These are phyloP conservation scores for Poecilia wingei DNA, from an alignment of 2,797 vertebrate genomes.

Conservation along the genomic window DNA sequence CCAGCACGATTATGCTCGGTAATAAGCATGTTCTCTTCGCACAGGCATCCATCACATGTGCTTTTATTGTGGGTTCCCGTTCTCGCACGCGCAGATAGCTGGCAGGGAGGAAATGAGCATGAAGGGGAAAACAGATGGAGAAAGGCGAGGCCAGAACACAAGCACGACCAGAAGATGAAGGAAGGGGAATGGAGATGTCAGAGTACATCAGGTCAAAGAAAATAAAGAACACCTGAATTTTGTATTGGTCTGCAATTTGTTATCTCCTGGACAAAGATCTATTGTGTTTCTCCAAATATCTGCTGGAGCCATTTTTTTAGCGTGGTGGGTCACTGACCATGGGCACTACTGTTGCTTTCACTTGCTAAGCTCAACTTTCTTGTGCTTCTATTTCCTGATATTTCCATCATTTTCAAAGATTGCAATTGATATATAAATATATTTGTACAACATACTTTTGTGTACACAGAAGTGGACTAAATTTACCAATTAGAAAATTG, in stretches of 20 bases:
- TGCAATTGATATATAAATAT: neutral
- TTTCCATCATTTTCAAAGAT: neutral
- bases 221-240: neutral
- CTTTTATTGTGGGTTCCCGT: constrained; percentile 15
- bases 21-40: constrained; percentile 27
- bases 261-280: neutral
- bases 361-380: neutral
- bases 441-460: no score
- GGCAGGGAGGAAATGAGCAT: constrained; percentile 50
- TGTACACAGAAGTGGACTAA: neutral
- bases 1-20: constrained; percentile 16
- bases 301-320: neutral
- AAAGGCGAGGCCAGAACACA: constrained; percentile 23
- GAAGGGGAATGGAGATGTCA: constrained; percentile 16
- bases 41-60: constrained; percentile 52
- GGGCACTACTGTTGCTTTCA: neutral
- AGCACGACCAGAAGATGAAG: neutral
- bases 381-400: neutral
- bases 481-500: constrained; percentile 1
- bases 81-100: constrained; percentile 45
- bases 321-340: neutral
- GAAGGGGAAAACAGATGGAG: constrained; percentile 55
- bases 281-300: neutral
- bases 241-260: neutral
- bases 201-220: neutral